Percentiles rank a stretch among this genome's conserved stretches.
Evolutionary conservation across 2,888 invertebrate genomes (phyloP).

Genomic region (Oeneis ivallda): DNA sequence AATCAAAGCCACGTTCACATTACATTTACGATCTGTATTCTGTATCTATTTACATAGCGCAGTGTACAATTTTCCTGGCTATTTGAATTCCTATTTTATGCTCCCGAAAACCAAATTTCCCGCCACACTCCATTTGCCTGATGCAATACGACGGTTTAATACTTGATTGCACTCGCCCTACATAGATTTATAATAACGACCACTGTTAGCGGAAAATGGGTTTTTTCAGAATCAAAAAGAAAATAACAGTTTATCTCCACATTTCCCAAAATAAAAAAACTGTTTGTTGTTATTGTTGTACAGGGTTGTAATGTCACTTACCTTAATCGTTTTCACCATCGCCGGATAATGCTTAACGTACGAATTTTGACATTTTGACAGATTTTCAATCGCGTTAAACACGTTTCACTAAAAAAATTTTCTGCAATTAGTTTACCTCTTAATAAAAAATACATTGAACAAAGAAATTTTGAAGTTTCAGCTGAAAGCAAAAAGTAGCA

Average conservation of each 20-base stretch:
- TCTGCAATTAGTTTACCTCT: too few species aligned
- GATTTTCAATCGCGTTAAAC: too few species aligned
- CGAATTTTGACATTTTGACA: too few species aligned
- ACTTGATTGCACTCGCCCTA: conserved; percentile 45
- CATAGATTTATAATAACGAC: conserved; percentile 43
- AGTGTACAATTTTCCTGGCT: conserved; percentile 45
- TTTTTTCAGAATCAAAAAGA: conserved; percentile 29
- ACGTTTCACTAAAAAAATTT: too few species aligned
- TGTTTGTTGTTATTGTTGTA: too few species aligned
- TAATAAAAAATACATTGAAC: too few species aligned
- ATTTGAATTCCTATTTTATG: conserved; percentile 54
- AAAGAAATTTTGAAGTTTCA: too few species aligned
- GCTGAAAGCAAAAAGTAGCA: too few species aligned
- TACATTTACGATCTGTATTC: conserved; percentile 9
- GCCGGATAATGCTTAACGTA: too few species aligned
- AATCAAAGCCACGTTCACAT: too few species aligned
- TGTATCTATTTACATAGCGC: conserved; percentile 38
- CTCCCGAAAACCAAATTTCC: conserved; percentile 52
- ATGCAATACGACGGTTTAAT: conserved; percentile 50
- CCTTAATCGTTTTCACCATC: too few species aligned
- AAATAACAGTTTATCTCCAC: background rate
- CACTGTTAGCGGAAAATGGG: conserved; percentile 37
- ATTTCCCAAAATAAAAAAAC: background rate
- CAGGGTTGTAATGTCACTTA: too few species aligned
- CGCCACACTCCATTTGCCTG: conserved; percentile 52